Base-by-base conservation (phyloP, 2,113 vertebrate genomes). In the Bungarus multicinctus region DNA sequence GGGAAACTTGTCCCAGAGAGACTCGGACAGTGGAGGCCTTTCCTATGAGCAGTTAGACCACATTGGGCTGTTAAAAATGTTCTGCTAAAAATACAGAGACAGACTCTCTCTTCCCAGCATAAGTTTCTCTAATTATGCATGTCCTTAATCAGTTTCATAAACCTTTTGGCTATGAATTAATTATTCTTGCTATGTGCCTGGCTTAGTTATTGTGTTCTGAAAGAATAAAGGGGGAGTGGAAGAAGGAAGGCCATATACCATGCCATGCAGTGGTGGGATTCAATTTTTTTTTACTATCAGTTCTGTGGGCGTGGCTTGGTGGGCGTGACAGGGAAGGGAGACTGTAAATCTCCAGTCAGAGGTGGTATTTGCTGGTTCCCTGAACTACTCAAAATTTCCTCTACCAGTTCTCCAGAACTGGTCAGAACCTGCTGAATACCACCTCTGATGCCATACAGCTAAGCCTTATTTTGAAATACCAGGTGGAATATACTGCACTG, bases 1-100 rank as follows among this genome's bases (percentile, higher is more conserved):
- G 91, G 91, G 88, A 92, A 94, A 90, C 92, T 94, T 87, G 53
- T 87, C 45, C 64, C 53, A 92, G 89, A 90, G 92, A 64, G 27
- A n/a, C 30, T 16, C 7, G 0, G 30, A 30, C 8, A 50, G 27
- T 1, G 12, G n/a, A 5, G 52, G 18, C 22, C 34, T 81, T 18
- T 43, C 34, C 34, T 81, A 22, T 39, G n/a, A 43, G 34, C 74
- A 81, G 10, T 85, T 55, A 39, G 54, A 45, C 50, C 12, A 39
- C 3, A 39, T 3, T 20, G 34, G 12, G 25, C 64, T 57, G 20
- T 3, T 54, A 34, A 53, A 88, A 25, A 57, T 20, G 3, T 6
- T 30, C 69, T 14, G 58, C 39, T 93, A 50, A 85, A 88, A 87
- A 88, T 69, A 43, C 43, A 85, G 69, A 92, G 88, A 58, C 3